Percentiles rank a stretch among this genome's conserved stretches.
Conservation (phyloP, 2,797 vertebrate species). For the Leucoraja ocellata region DNA sequence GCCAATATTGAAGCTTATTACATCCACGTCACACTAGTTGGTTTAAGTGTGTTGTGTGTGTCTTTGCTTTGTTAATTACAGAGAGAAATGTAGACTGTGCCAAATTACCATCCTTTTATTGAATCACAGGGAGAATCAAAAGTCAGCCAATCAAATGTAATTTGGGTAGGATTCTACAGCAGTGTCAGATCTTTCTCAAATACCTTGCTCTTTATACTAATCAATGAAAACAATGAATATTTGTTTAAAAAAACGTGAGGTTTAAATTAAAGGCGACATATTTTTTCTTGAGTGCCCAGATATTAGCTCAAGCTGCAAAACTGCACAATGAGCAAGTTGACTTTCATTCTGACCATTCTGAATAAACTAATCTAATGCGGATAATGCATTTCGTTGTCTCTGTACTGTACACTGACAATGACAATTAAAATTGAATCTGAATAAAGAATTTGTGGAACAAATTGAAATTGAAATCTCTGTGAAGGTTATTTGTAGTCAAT, state of each 20-base stretch:
- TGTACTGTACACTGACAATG: too few species aligned
- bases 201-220: not conserved
- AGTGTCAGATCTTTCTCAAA: not conserved
- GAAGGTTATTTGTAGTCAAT: not conserved
- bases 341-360: not conserved
- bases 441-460: not conserved
- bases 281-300: not conserved
- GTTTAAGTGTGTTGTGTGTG: too few species aligned
- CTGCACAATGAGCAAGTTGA: not conserved
- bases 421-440: too few species aligned
- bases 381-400: too few species aligned
- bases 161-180: not conserved
- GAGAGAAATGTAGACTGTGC: not conserved
- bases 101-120: not conserved
- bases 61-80: not conserved
- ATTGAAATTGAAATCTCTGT: not conserved
- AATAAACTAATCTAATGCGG: not conserved
- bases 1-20: not conserved
- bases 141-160: not conserved
- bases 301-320: not conserved
- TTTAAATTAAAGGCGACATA: not conserved
- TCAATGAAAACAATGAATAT: not conserved
- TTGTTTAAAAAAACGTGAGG: not conserved
- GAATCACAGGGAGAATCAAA: not conserved
- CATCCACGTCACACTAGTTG: not conserved